A percentile compares a stretch with the other conserved stretches of the same genome.
phyloP scores from a whole-genome alignment of 2,797 vertebrate genomes.

The Notolabrus celidotus region DNA sequence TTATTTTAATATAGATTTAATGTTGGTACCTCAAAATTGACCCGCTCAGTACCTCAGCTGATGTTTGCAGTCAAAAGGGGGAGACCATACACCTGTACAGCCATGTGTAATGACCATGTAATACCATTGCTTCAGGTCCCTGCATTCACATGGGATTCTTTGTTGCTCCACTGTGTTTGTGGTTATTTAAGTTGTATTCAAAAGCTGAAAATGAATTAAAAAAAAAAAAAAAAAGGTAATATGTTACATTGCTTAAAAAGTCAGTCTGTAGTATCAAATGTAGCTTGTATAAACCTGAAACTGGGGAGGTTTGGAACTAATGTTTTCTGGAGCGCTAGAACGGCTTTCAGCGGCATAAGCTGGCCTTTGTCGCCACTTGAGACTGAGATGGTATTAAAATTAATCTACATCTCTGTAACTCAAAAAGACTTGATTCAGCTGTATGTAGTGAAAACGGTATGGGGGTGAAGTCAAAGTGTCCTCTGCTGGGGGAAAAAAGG shows the following conservation, averaged over 20 bases:
- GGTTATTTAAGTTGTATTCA: slow-evolving; percentile 86
- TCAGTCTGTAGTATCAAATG: slow-evolving; percentile 90
- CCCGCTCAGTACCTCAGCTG: slow-evolving; percentile 88
- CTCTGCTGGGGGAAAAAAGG: slow-evolving; percentile 93
- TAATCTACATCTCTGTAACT: slow-evolving; percentile 97
- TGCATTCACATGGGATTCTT: slow-evolving; percentile 84
- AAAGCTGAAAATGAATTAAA: slow-evolving; percentile 58
- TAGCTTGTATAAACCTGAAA: slow-evolving; percentile 93
- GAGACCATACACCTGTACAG: slow-evolving; percentile 82
- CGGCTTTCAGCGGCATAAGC: slow-evolving; percentile 99
- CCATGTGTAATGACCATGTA: slow-evolving; percentile 79
- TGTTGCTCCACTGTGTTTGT: slow-evolving; percentile 93
- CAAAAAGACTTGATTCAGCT: slow-evolving; percentile 99
- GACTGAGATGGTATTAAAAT: slow-evolving; percentile 96
- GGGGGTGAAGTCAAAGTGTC: slow-evolving; percentile 92
- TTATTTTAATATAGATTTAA: slow-evolving; percentile 77
- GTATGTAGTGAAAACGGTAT: slow-evolving; percentile 93
- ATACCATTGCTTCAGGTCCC: slow-evolving; percentile 76
- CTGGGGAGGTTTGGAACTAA: slow-evolving; percentile 91
- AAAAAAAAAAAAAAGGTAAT: slow-evolving; percentile 63
- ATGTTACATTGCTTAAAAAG: slow-evolving; percentile 81
- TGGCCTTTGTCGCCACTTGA: slow-evolving; percentile 99
- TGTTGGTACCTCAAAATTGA: slow-evolving; percentile 91
- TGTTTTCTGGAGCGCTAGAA: slow-evolving; percentile 85
- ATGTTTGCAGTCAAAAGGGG: slow-evolving; percentile 81